Percentiles rank a stretch among this genome's conserved stretches.
These are phyloP conservation scores for Ranitomeya variabilis DNA, from an alignment of 2,113 vertebrate species.

Conservation along the genomic window DNA sequence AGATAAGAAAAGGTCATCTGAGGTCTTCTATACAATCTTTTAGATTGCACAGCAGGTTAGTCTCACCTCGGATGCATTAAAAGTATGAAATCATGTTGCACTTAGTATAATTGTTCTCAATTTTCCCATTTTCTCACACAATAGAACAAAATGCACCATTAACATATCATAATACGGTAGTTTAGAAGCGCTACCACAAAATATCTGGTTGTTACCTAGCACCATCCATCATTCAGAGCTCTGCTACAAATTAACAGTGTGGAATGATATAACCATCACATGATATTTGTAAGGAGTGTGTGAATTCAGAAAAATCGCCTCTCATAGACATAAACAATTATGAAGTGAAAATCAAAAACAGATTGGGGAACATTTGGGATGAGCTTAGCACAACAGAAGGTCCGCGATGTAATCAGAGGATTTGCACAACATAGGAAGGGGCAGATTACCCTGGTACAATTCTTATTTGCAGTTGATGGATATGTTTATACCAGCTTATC, in stretches of 20 bases:
- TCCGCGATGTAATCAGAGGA: conserved; percentile 2
- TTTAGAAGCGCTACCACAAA: conserved; percentile 39
- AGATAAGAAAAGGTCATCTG: conserved; percentile 26
- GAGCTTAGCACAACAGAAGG: conserved; percentile 21
- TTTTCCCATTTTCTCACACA: conserved; percentile 48
- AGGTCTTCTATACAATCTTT: conserved; percentile 12
- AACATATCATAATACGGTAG: conserved; percentile 22
- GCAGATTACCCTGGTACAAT: not conserved
- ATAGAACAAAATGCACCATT: conserved; percentile 43
- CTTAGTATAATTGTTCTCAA: conserved; percentile 52
- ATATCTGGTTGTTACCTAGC: conserved; percentile 24
- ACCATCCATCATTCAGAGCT: not conserved
- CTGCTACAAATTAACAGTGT: not conserved
- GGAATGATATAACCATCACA: not conserved
- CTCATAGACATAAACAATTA: not conserved
- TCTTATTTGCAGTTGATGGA: not conserved
- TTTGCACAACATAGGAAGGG: conserved; percentile 2
- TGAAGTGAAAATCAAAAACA: not conserved
- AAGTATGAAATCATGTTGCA: conserved; percentile 42
- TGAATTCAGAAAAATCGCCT: not conserved
- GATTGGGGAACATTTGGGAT: conserved; percentile 32
- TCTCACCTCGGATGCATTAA: conserved; percentile 41
- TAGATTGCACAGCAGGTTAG: conserved; percentile 22
- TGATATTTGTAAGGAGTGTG: not conserved
- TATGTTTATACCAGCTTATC: conserved; percentile 3